Evolutionary conservation across 2,797 vertebrate genomes (phyloP).

Genomic region (Morus bassanus): DNA sequence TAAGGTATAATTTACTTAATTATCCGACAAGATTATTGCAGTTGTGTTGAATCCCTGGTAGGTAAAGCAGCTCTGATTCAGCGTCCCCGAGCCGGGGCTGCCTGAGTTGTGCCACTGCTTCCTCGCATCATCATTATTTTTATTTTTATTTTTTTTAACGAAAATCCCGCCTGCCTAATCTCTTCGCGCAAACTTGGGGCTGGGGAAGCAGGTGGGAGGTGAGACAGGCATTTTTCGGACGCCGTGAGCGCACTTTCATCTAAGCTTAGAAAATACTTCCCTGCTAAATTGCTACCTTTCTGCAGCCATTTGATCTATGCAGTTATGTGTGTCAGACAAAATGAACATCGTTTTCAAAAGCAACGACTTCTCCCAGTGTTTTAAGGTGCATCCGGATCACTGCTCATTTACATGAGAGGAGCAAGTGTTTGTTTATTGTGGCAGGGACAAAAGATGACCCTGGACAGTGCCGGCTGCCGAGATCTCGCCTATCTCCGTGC

Average conservation of each 20-base stretch:
- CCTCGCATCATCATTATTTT: not conserved
- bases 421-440: constrained; percentile 48
- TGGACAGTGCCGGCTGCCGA: not conserved
- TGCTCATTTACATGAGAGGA: constrained; percentile 48
- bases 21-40: constrained; percentile 43
- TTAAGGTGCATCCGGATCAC: constrained; percentile 38
- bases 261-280: constrained; percentile 20
- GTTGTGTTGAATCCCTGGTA: not conserved
- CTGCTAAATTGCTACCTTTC: constrained; percentile 48
- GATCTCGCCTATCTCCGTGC: not conserved
- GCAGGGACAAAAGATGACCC: constrained; percentile 40
- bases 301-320: constrained; percentile 44
- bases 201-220: constrained; percentile 21
- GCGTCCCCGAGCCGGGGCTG: not conserved
- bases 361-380: constrained; percentile 50
- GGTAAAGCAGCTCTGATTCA: constrained; percentile 42
- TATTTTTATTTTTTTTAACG: not conserved
- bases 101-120: not conserved
- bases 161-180: not conserved
- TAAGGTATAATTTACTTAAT: constrained; percentile 59
- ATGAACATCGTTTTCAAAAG: constrained; percentile 51
- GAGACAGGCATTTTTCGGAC: constrained; percentile 18
- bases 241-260: constrained; percentile 41
- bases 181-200: not conserved
- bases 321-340: constrained; percentile 43